Conservation (phyloP, 2,797 vertebrate species). For the Malacoraja senta region DNA sequence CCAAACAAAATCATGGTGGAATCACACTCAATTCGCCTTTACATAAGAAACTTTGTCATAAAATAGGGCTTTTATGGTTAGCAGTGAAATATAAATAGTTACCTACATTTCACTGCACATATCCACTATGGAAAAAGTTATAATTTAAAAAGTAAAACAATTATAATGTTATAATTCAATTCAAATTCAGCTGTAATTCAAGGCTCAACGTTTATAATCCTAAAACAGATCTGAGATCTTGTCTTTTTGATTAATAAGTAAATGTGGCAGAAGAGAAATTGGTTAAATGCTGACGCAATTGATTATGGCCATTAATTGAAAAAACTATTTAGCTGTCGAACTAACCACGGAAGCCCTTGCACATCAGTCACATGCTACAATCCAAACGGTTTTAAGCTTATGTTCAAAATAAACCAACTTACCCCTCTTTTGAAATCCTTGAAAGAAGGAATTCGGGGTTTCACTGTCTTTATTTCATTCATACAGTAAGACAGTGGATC, state of each 20-base stretch:
- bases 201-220: neutral
- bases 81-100: slow-evolving; percentile 6
- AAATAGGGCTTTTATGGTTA: slow-evolving; percentile 34
- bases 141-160: neutral
- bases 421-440: slow-evolving; percentile 88
- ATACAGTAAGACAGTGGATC: slow-evolving; percentile 87
- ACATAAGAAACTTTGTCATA: neutral
- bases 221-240: neutral
- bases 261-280: neutral
- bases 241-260: neutral
- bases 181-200: neutral
- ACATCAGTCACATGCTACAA: slow-evolving; percentile 23
- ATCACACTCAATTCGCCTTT: neutral
- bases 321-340: neutral
- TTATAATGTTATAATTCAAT: no score
- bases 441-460: slow-evolving; percentile 87
- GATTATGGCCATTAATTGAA: neutral
- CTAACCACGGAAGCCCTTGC: slow-evolving; percentile 33
- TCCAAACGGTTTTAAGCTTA: slow-evolving; percentile 45
- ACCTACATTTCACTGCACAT: neutral
- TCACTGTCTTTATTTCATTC: slow-evolving; percentile 85
- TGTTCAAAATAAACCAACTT: slow-evolving; percentile 59
- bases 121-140: neutral
- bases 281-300: neutral
- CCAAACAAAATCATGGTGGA: neutral